phyloP scores from a whole-genome alignment of 1,140 invertebrate genomes.

The Neotoxoptera formosana region DNA sequence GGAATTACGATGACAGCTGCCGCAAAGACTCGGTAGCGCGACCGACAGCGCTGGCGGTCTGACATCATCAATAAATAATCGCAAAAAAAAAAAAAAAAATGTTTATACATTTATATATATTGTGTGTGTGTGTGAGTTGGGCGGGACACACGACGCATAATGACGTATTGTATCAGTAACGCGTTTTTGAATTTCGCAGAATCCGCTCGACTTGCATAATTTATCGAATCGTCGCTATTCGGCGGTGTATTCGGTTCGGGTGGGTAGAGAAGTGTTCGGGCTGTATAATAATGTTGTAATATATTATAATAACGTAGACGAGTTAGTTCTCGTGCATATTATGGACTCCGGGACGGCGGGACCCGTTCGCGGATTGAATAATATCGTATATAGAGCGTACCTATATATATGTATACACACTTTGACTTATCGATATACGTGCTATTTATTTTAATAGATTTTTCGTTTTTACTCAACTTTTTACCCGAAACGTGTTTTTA shows the following conservation, averaged over 20 bases:
- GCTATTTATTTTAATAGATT: not conserved
- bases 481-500: not conserved
- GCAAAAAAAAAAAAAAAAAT: not conserved
- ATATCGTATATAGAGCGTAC: not conserved
- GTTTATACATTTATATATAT: not conserved
- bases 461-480: not conserved
- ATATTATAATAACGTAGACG: not conserved
- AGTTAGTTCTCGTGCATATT: not conserved
- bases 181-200: not conserved
- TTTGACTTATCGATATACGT: not conserved
- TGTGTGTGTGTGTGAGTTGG: not conserved
- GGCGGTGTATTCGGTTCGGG: not conserved
- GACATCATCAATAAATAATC: slow-evolving; percentile 18
- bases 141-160: not conserved
- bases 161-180: slow-evolving; percentile 1
- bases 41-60: not conserved
- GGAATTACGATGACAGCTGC: slow-evolving; percentile 50
- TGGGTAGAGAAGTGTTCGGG: too few species aligned
- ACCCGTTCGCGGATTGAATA: not conserved
- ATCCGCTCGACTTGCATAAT: not conserved
- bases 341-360: too few species aligned
- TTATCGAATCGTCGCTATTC: not conserved
- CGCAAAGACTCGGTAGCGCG: not conserved
- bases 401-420: too few species aligned
- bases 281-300: not conserved